Evolutionary conservation across 2,797 vertebrate species (phyloP).

Genomic region (Bucorvus abyssinicus): DNA sequence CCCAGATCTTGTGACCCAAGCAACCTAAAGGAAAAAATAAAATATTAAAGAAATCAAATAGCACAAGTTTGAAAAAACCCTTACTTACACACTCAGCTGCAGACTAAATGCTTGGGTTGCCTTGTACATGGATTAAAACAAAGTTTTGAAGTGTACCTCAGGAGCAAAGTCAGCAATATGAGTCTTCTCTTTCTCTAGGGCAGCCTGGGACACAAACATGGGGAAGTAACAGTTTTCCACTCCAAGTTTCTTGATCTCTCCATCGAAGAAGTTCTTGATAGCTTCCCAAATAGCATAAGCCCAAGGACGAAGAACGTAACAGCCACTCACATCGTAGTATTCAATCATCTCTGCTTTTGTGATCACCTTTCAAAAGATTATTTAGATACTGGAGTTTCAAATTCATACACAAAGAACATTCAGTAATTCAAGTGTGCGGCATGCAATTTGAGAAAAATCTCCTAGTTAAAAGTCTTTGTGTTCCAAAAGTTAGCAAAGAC

Average conservation of each 20-base stretch:
- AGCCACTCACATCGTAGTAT: constrained; percentile 97
- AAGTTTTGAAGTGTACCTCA: constrained; percentile 80
- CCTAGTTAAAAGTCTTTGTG: not conserved
- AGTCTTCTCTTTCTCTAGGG: constrained; percentile 92
- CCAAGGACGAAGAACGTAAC: constrained; percentile 97
- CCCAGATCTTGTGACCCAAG: constrained; percentile 97
- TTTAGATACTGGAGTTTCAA: not conserved
- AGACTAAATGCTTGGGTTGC: not conserved
- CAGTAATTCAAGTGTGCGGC: not conserved
- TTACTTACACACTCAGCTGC: not conserved
- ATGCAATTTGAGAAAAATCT: not conserved
- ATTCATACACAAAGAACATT: not conserved
- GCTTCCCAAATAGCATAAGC: constrained; percentile 91
- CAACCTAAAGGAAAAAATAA: constrained; percentile 79
- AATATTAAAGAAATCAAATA: not conserved
- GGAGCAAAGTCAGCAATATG: constrained; percentile 96
- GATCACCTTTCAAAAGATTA: constrained; percentile 85
- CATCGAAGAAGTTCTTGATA: constrained; percentile 93
- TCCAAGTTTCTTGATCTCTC: constrained; percentile 93
- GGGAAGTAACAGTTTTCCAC: constrained; percentile 99
- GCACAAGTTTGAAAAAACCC: not conserved
- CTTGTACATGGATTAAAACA: not conserved
- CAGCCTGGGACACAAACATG: constrained; percentile 97
- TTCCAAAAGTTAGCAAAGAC: not conserved
- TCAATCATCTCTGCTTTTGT: constrained; percentile 99